Evolutionary conservation across 1,140 invertebrate species (phyloP), one percentile per base, ranked within the genome.

Genomic region (Penaeus japonicus): DNA sequence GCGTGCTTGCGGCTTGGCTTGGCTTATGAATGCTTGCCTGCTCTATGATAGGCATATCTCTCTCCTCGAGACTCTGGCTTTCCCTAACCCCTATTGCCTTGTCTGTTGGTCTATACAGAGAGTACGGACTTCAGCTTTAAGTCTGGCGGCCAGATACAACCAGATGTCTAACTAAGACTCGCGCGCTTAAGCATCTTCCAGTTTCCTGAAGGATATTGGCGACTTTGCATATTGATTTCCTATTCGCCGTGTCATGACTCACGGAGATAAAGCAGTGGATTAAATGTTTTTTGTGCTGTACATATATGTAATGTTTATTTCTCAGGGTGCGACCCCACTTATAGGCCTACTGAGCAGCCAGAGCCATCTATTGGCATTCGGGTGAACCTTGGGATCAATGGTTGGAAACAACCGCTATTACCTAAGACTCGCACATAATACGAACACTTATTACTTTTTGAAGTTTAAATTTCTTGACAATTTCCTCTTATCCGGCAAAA

Each of bases 331-430:
- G 22, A 70, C 20, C 57, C 78, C 27, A 24, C 70, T 70, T 53
- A 54, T 88, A 88, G 86, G 86, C 86, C 86, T 88, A 88, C 75
- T 55, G 86, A 88, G 39, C 86, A 88, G 86, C 86, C 80, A 88
- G 86, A 88, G 86, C 86, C 86, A 88, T 88, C 86, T 88, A 88
- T 88, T 82, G 70, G 80, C 73, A 83, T 24, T 30, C 22, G 77
- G 30, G 86, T 75, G 81, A 88, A 88, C 80, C 70, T 27, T 62
- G 22, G 70, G 80, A 84, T 84, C 80, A 83, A 88, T 84, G 80
- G 84, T 62, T 79, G 32, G 83, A 59, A 80, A 80, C 85, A n/a
- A 32, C 65, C 39, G 65, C 39, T 22, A 80, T 59, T 57, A 87
- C 77, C 57, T 81, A 55, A 80, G 55, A 55, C 77, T 53, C 70